Conservation (phyloP, 2,888 invertebrate species). For the Euplexia lucipara region DNA sequence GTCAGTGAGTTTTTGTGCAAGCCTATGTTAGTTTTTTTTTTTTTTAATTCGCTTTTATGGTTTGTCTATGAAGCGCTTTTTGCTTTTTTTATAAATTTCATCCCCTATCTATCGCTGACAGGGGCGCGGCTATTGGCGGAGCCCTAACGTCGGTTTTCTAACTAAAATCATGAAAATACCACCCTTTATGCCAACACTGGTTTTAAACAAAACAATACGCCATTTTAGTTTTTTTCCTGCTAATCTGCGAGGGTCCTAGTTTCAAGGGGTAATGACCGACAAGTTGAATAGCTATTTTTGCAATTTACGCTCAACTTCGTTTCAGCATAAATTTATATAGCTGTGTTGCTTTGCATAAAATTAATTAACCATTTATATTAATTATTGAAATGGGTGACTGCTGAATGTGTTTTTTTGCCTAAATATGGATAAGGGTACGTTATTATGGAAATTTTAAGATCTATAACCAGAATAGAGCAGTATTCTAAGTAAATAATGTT, state of each 20-base stretch:
- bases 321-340: conserved; percentile 59
- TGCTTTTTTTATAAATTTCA: conserved; percentile 74
- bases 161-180: conserved; percentile 83
- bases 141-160: conserved; percentile 76
- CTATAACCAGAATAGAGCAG: neutral
- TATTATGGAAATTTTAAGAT: conserved; percentile 50
- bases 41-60: conserved; percentile 46
- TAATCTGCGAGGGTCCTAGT: conserved; percentile 83
- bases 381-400: conserved; percentile 45
- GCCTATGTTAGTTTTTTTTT: neutral
- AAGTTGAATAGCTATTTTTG: conserved; percentile 68
- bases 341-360: conserved; percentile 54
- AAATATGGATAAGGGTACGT: conserved; percentile 37
- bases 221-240: conserved; percentile 84
- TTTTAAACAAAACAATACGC: conserved; percentile 84
- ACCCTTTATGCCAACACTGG: conserved; percentile 85
- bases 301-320: conserved; percentile 68
- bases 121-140: conserved; percentile 81
- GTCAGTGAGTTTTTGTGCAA: neutral
- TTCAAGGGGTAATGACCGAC: conserved; percentile 81
- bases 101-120: conserved; percentile 85
- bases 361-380: conserved; percentile 52
- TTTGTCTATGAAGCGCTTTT: conserved; percentile 83
- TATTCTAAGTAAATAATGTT: conserved; percentile 27
- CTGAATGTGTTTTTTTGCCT: conserved; percentile 23